Conservation (phyloP, 2,113 vertebrate species). For the Campylomormyrus numenius region DNA sequence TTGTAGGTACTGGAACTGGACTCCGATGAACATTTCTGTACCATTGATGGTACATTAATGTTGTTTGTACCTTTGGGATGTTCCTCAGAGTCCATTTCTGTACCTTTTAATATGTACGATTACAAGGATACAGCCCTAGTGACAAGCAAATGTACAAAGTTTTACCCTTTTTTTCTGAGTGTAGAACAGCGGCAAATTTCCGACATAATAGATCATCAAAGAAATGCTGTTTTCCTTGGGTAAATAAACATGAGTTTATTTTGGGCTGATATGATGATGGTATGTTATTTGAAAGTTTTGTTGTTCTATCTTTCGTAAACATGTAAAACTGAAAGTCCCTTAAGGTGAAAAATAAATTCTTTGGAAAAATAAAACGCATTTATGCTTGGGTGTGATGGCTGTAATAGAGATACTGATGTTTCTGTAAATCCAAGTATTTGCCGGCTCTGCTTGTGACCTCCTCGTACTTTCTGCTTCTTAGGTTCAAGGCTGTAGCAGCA, state of each 20-base stretch:
- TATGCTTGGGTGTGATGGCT: not conserved
- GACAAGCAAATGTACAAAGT: too few relatives aligned
- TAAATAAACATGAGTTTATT: not conserved
- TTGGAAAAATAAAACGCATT: not conserved
- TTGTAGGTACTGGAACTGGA: too few relatives aligned
- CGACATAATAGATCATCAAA: not conserved
- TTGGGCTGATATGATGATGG: not conserved
- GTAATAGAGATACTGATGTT: not conserved
- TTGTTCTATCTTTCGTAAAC: not conserved
- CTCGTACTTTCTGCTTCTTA: conserved; percentile 32
- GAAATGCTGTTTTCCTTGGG: not conserved
- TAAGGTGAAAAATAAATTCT: not conserved
- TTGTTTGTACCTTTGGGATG: too few relatives aligned
- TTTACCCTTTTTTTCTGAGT: too few relatives aligned
- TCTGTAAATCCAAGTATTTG: not conserved
- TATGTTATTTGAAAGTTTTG: not conserved
- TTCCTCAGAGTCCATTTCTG: too few relatives aligned
- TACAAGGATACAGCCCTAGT: too few relatives aligned
- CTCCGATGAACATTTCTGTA: too few relatives aligned
- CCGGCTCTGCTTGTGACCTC: not conserved
- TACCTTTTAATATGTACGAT: too few relatives aligned
- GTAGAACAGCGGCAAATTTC: not conserved
- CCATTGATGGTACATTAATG: too few relatives aligned
- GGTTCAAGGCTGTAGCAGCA: conserved; percentile 83
- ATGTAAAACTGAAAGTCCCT: not conserved